These are phyloP conservation scores for Tethya wilhelma DNA, from an alignment of 37 sponge, comb jelly and placozoan species.

Conservation along the genomic window DNA sequence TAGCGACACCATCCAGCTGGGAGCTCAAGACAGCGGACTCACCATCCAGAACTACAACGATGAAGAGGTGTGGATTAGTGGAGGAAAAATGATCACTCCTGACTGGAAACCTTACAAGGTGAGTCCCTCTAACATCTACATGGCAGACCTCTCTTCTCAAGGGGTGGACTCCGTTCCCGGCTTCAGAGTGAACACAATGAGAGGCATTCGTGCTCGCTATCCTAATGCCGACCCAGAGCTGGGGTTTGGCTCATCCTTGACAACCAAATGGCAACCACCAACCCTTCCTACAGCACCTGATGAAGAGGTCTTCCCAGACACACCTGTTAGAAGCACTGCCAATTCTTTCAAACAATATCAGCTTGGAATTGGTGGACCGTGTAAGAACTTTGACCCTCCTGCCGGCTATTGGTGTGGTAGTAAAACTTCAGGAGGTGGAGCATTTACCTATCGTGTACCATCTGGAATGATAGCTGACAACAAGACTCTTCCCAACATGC, in stretches of 20 bases:
- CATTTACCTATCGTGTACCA: conserved; percentile 28
- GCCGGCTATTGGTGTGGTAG: conserved; percentile 63
- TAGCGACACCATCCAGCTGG: conserved; percentile 32
- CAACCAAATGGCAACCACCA: conserved; percentile 23
- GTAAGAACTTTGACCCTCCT: conserved; percentile 59
- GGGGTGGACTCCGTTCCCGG: conserved; percentile 61
- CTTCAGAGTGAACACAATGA: conserved; percentile 44
- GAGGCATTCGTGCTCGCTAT: conserved; percentile 73
- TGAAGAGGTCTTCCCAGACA: conserved; percentile 16
- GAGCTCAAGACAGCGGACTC: conserved; percentile 16
- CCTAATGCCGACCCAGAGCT: conserved; percentile 80
- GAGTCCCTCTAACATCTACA: too few species aligned
- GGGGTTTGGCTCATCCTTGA: conserved; percentile 59
- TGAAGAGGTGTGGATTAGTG: conserved; percentile 61
- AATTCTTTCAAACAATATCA: conserved; percentile 43
- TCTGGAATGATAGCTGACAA: conserved; percentile 45
- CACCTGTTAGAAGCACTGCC: conserved; percentile 24
- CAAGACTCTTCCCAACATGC: conserved; percentile 45
- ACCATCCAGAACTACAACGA: conserved; percentile 34
- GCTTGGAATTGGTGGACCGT: conserved; percentile 63
- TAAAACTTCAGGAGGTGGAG: conserved; percentile 46
- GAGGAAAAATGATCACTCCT: conserved; percentile 19
- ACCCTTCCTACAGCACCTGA: conserved; percentile 7
- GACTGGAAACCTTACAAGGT: conserved; percentile 13
- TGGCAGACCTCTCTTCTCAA: conserved; percentile 11